Evolutionary conservation across 2,888 invertebrate species (phyloP).

Genomic region (Matsumyia berberina): DNA sequence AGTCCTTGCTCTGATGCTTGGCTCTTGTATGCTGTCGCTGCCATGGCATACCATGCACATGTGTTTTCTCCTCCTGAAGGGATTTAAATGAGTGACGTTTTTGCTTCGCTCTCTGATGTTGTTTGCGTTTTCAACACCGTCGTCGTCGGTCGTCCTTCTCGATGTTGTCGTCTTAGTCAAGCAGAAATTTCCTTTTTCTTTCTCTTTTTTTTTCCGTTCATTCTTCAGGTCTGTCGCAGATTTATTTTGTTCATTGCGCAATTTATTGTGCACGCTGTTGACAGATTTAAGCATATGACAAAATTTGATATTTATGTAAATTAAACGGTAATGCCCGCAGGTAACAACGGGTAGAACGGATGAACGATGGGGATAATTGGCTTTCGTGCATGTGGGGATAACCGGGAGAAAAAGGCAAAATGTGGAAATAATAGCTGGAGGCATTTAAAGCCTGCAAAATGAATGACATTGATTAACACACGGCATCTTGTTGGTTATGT

Average conservation of each 20-base stretch:
- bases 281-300: slow-evolving; percentile 76
- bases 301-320: slow-evolving; percentile 76
- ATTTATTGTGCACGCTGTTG: slow-evolving; percentile 74
- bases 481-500: slow-evolving; percentile 35
- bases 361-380: slow-evolving; percentile 67
- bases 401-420: slow-evolving; percentile 35
- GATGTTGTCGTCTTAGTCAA: slow-evolving; percentile 27
- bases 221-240: slow-evolving; percentile 58
- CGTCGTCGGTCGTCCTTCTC: slow-evolving; percentile 19
- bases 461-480: slow-evolving; percentile 62
- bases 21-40: slow-evolving; percentile 1
- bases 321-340: slow-evolving; percentile 68
- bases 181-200: slow-evolving; percentile 28
- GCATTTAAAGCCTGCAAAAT: slow-evolving; percentile 58
- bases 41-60: slow-evolving; percentile 55
- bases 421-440: slow-evolving; percentile 62
- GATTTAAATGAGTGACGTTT: slow-evolving; percentile 72
- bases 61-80: slow-evolving; percentile 59
- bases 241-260: slow-evolving; percentile 72
- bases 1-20: slow-evolving; percentile 30
- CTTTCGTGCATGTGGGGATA: slow-evolving; percentile 46
- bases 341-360: slow-evolving; percentile 37
- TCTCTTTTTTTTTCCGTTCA: slow-evolving; percentile 15
- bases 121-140: slow-evolving; percentile 64
- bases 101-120: slow-evolving; percentile 56